These are phyloP conservation scores for Oxyura jamaicensis DNA, from an alignment of 2,113 vertebrate species.

Conservation along the genomic window DNA sequence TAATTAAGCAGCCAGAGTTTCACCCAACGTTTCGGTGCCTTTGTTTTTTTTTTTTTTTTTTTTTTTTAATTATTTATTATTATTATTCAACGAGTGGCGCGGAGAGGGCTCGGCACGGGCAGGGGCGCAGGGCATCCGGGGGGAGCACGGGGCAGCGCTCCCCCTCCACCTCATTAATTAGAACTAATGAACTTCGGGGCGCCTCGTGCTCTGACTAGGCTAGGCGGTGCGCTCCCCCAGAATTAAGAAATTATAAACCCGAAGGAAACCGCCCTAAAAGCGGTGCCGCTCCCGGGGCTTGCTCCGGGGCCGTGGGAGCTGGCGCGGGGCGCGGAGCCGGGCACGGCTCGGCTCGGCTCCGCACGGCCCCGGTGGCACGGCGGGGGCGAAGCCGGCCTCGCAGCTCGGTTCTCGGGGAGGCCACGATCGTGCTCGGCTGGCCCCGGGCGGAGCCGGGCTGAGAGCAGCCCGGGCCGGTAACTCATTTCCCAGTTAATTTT, in stretches of 20 bases:
- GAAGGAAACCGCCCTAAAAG: too few relatives aligned
- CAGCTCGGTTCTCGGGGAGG: constrained; percentile 53
- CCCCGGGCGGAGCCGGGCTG: constrained; percentile 13
- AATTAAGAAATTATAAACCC: too few relatives aligned
- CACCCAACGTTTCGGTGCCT: neutral
- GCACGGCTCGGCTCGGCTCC: neutral
- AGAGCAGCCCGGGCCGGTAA: constrained; percentile 69
- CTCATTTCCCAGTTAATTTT: constrained; percentile 77
- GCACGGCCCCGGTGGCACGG: neutral
- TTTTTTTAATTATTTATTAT: neutral
- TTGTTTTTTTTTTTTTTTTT: neutral
- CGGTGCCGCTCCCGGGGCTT: too few relatives aligned
- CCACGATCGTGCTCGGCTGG: neutral
- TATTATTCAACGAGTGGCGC: neutral
- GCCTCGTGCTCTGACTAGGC: neutral
- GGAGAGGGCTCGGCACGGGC: neutral
- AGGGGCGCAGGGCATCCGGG: neutral
- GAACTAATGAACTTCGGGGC: neutral
- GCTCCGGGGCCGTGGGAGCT: too few relatives aligned
- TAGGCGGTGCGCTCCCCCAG: neutral
- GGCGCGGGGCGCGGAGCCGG: too few relatives aligned
- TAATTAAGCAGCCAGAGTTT: constrained; percentile 41
- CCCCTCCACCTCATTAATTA: neutral
- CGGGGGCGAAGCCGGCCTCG: neutral
- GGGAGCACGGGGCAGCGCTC: neutral